Conservation (phyloP, 1,140 invertebrate species). For the Penaeus vannamei region DNA sequence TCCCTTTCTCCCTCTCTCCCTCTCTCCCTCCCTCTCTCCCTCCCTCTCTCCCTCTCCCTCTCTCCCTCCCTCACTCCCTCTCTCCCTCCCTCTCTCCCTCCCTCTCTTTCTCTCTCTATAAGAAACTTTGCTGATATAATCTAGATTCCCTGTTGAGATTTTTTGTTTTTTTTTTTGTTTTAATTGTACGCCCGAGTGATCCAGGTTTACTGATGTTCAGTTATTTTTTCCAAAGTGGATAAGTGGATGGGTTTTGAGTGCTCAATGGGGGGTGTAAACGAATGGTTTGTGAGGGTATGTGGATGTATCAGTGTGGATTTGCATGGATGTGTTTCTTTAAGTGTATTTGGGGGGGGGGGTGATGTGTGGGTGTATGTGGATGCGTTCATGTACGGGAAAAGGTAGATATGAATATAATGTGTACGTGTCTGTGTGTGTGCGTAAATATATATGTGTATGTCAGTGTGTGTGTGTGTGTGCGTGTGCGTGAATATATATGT, state of each 20-base stretch:
- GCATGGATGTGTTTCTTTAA: too few relatives aligned
- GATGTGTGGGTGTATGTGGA: too few relatives aligned
- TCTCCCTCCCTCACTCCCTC: not conserved
- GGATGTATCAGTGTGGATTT: not conserved
- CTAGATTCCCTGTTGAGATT: not conserved
- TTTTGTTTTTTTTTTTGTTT: not conserved
- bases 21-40: not conserved
- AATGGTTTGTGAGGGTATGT: not conserved
- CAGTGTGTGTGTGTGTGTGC: not conserved
- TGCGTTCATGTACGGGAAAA: too few relatives aligned
- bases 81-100: not conserved
- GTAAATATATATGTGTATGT: too few relatives aligned
- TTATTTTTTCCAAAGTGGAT: too few relatives aligned
- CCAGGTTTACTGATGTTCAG: too few relatives aligned
- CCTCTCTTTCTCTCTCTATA: constrained; percentile 11
- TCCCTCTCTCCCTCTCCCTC: too few relatives aligned
- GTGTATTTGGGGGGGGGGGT: too few relatives aligned
- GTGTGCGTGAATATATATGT: not conserved
- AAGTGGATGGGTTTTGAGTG: too few relatives aligned
- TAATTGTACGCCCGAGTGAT: not conserved
- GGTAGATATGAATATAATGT: too few relatives aligned
- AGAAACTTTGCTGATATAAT: too few relatives aligned
- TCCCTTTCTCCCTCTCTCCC: constrained; percentile 7
- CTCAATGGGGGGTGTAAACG: not conserved
- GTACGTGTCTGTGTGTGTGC: too few relatives aligned